Evolutionary conservation across 2,113 vertebrate species (phyloP).

Genomic region (Chascanopsetta lugubris): DNA sequence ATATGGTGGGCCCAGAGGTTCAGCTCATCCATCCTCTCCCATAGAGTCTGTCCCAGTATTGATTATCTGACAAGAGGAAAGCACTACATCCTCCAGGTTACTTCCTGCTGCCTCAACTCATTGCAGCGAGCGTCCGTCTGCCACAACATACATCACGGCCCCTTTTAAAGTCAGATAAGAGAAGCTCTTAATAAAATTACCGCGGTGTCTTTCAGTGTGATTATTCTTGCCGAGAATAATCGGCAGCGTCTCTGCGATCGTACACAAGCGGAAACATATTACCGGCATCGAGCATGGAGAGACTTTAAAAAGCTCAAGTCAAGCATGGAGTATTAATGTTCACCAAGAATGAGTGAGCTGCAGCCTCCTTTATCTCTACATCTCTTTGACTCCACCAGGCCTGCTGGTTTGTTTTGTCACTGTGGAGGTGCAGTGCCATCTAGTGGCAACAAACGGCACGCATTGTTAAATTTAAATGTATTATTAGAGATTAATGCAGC

Average conservation of each 20-base stretch:
- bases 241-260: slow-evolving; percentile 40
- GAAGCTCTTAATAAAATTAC: slow-evolving; percentile 70
- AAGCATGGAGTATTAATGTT: slow-evolving; percentile 29
- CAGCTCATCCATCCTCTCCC: slow-evolving; percentile 64
- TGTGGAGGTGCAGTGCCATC: slow-evolving; percentile 70
- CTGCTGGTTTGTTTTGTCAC: slow-evolving; percentile 1
- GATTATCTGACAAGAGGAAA: slow-evolving; percentile 79
- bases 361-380: slow-evolving; percentile 20
- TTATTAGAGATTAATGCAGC: neutral
- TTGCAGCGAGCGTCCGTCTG: slow-evolving; percentile 63
- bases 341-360: slow-evolving; percentile 13
- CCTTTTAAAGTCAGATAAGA: slow-evolving; percentile 65
- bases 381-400: slow-evolving; percentile 14
- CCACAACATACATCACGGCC: slow-evolving; percentile 66
- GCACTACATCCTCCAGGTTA: slow-evolving; percentile 74
- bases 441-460: slow-evolving; percentile 61
- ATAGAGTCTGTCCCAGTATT: slow-evolving; percentile 69
- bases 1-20: slow-evolving; percentile 46
- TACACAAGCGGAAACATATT: slow-evolving; percentile 30
- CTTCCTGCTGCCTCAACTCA: slow-evolving; percentile 75
- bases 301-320: slow-evolving; percentile 23
- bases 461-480: neutral
- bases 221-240: slow-evolving; percentile 55
- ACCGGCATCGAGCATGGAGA: slow-evolving; percentile 6
- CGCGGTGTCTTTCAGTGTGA: slow-evolving; percentile 47